phyloP scores from a whole-genome alignment of 2,113 vertebrate species.

The Solenodon paradoxus region DNA sequence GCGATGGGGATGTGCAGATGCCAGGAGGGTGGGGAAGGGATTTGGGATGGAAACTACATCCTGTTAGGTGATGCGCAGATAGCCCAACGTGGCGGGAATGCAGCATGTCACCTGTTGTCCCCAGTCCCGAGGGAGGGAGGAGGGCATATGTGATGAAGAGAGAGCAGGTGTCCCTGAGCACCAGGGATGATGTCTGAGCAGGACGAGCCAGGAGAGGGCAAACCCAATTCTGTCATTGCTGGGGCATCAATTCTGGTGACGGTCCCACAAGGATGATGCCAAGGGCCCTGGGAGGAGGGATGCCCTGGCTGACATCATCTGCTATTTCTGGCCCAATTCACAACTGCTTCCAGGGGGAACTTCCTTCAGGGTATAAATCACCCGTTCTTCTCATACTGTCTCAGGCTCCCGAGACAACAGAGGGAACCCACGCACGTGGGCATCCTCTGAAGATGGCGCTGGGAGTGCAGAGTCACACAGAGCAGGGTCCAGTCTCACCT shows the following conservation, averaged over 20 bases:
- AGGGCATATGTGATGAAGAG: background rate
- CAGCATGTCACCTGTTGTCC: background rate
- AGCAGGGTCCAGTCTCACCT: background rate
- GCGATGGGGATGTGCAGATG: too few relatives aligned
- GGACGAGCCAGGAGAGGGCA: slow-evolving; percentile 52
- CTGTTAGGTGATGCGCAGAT: background rate
- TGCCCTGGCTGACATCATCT: slow-evolving; percentile 70
- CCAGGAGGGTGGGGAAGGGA: background rate
- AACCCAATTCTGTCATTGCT: slow-evolving; percentile 73
- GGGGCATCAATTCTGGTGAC: slow-evolving; percentile 57
- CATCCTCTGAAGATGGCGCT: background rate
- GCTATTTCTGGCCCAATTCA: slow-evolving; percentile 65
- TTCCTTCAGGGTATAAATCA: slow-evolving; percentile 68
- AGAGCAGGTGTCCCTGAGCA: slow-evolving; percentile 57
- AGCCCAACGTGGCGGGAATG: background rate
- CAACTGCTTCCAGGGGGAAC: slow-evolving; percentile 55
- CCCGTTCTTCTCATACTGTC: background rate
- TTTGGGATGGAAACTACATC: background rate
- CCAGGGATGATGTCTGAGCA: slow-evolving; percentile 60
- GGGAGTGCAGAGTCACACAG: background rate
- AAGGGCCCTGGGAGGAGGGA: slow-evolving; percentile 58
- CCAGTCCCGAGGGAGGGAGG: background rate
- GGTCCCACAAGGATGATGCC: slow-evolving; percentile 30
- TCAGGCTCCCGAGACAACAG: slow-evolving; percentile 23
- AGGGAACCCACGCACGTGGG: background rate